phyloP scores from a whole-genome alignment of 2,888 invertebrate genomes.

The Lasioglossum pauxillum region DNA sequence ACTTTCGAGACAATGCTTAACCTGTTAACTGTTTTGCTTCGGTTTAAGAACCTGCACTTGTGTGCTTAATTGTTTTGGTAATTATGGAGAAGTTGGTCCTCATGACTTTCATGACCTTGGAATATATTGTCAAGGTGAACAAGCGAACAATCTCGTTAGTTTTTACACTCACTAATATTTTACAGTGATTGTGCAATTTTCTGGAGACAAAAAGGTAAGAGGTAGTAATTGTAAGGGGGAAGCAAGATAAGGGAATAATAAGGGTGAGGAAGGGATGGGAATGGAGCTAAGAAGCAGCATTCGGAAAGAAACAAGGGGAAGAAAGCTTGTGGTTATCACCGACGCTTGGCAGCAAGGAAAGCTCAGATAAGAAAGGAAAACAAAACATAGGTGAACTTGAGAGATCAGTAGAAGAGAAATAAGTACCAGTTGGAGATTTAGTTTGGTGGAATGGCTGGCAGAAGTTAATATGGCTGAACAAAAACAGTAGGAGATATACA shows the following conservation, averaged over 20 bases:
- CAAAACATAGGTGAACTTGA: slow-evolving; percentile 1
- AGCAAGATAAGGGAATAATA: background rate
- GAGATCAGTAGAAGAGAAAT: background rate
- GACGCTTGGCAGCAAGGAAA: background rate
- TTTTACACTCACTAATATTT: too few species aligned
- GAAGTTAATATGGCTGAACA: background rate
- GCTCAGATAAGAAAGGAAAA: slow-evolving; percentile 5
- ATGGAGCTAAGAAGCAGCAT: background rate
- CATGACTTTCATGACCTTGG: background rate
- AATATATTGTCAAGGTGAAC: background rate
- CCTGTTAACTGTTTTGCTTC: background rate
- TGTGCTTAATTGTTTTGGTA: background rate
- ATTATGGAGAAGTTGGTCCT: too few species aligned
- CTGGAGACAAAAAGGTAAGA: background rate
- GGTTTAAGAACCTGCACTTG: background rate
- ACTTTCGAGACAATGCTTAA: background rate
- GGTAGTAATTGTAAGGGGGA: background rate
- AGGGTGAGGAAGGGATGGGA: background rate
- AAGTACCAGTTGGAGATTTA: background rate
- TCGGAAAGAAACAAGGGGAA: background rate
- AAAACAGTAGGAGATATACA: background rate
- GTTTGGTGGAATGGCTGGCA: background rate
- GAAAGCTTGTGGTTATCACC: background rate
- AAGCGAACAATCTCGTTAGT: too few species aligned
- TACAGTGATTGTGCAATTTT: background rate